These are phyloP conservation scores for Alligator mississippiensis DNA, from an alignment of 2,113 vertebrate genomes.

Conservation along the genomic window DNA sequence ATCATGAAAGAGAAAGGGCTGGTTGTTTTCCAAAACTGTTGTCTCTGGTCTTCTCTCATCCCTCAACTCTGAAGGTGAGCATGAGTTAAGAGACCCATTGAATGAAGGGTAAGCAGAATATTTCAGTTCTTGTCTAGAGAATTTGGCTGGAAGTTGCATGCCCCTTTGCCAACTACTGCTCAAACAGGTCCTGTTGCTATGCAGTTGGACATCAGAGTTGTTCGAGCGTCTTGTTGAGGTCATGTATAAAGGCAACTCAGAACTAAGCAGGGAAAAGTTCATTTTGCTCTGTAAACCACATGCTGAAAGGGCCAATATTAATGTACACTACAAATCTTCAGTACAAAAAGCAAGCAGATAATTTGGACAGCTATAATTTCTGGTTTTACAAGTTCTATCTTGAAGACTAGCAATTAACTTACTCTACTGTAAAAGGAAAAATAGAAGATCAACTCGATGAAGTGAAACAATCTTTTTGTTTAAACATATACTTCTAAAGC, in stretches of 20 bases:
- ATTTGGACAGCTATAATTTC: neutral
- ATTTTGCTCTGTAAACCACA: neutral
- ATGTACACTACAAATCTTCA: neutral
- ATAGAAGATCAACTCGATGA: neutral
- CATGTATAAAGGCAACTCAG: neutral
- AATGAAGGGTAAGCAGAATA: neutral
- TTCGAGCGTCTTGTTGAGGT: neutral
- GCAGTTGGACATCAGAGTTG: too few relatives aligned
- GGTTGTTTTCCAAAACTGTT: neutral
- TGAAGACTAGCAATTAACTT: neutral
- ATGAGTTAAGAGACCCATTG: too few relatives aligned
- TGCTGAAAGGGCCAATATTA: neutral
- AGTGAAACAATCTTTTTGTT: neutral
- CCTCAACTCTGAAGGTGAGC: neutral
- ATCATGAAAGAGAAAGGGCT: neutral
- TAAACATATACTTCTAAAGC: neutral
- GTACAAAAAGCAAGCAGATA: neutral
- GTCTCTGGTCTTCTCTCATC: neutral
- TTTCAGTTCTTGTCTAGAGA: neutral
- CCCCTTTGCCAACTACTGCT: neutral
- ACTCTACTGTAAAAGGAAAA: neutral
- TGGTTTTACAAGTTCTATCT: neutral
- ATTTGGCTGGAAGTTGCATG: neutral
- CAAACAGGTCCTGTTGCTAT: neutral
- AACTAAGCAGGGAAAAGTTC: neutral